A percentile compares a stretch with the other conserved stretches of the same genome.
Conservation (phyloP, 2,113 vertebrate genomes). For the Tetrax tetrax region DNA sequence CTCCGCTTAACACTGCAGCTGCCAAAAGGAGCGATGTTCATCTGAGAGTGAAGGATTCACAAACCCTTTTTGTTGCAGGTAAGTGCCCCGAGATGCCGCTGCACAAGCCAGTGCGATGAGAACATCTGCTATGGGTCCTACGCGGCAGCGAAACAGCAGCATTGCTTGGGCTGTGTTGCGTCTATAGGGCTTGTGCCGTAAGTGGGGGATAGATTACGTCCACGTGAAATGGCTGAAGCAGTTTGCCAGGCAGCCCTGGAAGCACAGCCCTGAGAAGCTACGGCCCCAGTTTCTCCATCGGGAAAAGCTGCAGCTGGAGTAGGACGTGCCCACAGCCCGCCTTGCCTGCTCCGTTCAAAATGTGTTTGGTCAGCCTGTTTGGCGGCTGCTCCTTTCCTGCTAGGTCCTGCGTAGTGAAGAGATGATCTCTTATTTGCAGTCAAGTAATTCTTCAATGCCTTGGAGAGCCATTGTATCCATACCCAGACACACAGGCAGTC, state of each 20-base stretch:
- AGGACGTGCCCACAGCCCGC: neutral
- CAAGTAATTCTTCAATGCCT: neutral
- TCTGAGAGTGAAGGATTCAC: neutral
- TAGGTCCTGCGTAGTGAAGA: neutral
- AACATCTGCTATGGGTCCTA: neutral
- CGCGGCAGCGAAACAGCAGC: neutral
- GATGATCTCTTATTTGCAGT: neutral
- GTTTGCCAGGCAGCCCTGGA: neutral
- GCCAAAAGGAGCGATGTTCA: neutral
- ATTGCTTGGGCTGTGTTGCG: fast-evolving
- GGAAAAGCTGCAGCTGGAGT: neutral
- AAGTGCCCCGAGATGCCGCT: neutral
- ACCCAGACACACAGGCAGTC: constrained; percentile 7
- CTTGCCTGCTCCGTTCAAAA: neutral
- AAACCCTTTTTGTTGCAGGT: neutral
- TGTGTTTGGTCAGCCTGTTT: neutral
- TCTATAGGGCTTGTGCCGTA: neutral
- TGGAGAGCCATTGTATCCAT: neutral
- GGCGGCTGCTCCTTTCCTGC: neutral
- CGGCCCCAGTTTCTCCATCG: neutral
- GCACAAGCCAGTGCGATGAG: neutral
- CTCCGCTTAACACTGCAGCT: neutral
- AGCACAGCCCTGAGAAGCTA: neutral
- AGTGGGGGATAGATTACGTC: neutral
- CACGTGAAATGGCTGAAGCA: neutral